These are phyloP conservation scores for Botrylloides violaceus DNA, from an alignment of 23 tunicate species.

Conservation along the genomic window DNA sequence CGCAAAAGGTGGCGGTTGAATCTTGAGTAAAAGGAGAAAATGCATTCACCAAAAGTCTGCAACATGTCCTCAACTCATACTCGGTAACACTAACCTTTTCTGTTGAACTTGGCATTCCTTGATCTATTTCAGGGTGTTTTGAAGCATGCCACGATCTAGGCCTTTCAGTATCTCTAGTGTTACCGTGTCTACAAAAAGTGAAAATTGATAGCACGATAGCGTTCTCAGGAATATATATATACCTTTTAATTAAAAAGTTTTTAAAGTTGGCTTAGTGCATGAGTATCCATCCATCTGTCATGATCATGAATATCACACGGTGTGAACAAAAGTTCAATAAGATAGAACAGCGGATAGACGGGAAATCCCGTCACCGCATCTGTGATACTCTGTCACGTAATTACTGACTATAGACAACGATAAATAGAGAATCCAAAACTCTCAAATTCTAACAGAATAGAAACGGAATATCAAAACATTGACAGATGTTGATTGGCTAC, in stretches of 20 bases:
- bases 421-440: no score
- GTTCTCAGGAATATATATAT: no score
- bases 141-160: conserved; percentile 96
- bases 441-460: no score
- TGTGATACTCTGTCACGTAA: not conserved
- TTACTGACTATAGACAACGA: not conserved
- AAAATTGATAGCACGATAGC: no score
- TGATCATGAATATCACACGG: not conserved
- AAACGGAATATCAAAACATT: no score
- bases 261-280: not conserved
- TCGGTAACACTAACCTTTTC: conserved; percentile 15
- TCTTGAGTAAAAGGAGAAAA: conserved; percentile 5
- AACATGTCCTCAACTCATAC: not conserved
- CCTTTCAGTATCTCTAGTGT: conserved; percentile 55
- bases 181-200: not conserved
- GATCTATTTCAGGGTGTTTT: conserved; percentile 40
- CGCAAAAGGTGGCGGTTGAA: conserved; percentile 1
- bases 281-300: not conserved
- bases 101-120: not conserved
- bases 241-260: no score
- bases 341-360: not conserved
- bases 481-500: no score
- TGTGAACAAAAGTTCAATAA: not conserved
- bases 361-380: not conserved
- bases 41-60: not conserved